Base-by-base conservation (phyloP, 2,888 invertebrate genomes). In the Gryllus longicercus region DNA sequence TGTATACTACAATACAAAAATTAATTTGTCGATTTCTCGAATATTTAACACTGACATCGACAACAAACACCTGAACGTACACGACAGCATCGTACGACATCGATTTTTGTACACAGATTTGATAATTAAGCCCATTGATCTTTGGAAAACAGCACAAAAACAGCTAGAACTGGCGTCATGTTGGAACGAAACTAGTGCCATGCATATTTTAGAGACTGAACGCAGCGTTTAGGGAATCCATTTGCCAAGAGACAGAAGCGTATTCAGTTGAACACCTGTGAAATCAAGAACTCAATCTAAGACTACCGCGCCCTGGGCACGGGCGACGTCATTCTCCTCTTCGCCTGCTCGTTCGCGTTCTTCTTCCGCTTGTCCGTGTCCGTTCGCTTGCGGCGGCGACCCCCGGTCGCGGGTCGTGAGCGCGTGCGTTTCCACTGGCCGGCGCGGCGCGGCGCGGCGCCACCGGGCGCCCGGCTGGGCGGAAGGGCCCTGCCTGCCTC, bases 31-130 rank as follows among this genome's bases (percentile, higher is more conserved):
- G 38, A 38, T 38, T 38, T 38, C 38, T 38, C 38, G 8, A 63
- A 63, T 18, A 63, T 63, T 63, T 18, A 14, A 63, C 63, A 63
- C 14, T 63, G 10, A 63, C 63, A 16, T 63, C 63, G 16, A 63
- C 63, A 63, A 63, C 16, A 63, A 18, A 63, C n/a, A 63, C n/a
- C 8, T 14, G 8, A 63, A 63, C 63, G 63, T 63, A 18, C 63
- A 63, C 63, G 63, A 63, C 63, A 63, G 14, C 63, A 63, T 63
- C 63, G n/a, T 18, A 63, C n/a, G 63, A 63, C 63, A 63, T 63
- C n/a, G 8, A 63, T 63, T 63, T 63, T 63, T 63, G 63, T 63
- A 63, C 63, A 63, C 38, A 38, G 38, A 38, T 38, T 38, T 63
- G 63, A 16, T 63, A 63, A 18, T 63, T 63, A 63, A 63, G 63